Percentiles rank a stretch among this genome's conserved stretches.
phyloP scores from a whole-genome alignment of 2,113 vertebrate genomes.

The Elgaria multicarinata region DNA sequence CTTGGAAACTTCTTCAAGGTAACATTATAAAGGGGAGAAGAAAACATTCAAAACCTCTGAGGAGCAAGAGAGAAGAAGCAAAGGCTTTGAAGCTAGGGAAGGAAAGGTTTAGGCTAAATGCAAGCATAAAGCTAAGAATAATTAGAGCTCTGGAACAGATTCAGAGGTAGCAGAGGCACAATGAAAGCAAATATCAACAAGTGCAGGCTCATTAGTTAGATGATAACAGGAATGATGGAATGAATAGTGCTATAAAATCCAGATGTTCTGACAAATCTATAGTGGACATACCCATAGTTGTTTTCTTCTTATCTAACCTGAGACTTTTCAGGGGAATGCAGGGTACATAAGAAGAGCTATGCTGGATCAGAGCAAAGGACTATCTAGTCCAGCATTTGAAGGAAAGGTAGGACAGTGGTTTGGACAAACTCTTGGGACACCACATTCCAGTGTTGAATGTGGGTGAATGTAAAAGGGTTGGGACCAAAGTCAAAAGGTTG shows the following conservation, averaged over 20 bases:
- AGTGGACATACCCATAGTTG: neutral
- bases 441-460: too few species aligned
- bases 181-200: constrained; percentile 50
- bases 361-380: too few species aligned
- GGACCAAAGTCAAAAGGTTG: too few species aligned
- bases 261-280: constrained; percentile 9
- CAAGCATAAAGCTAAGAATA: constrained; percentile 39
- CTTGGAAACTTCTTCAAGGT: constrained; percentile 62
- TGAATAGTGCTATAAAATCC: constrained; percentile 15
- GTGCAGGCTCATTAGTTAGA: constrained; percentile 22
- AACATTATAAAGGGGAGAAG: constrained; percentile 55
- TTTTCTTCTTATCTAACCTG: constrained; percentile 27
- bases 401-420: too few species aligned
- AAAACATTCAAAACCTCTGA: constrained; percentile 44
- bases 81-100: constrained; percentile 45
- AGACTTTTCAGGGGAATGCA: neutral
- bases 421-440: too few species aligned
- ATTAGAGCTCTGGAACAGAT: constrained; percentile 48
- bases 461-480: too few species aligned
- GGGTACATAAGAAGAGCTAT: neutral
- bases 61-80: constrained; percentile 50
- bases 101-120: constrained; percentile 54
- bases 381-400: too few species aligned
- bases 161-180: constrained; percentile 32
- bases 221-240: neutral